Evolutionary conservation across 2,113 vertebrate species (phyloP), one percentile per base, ranked within the genome.

Genomic region (Daphoenositta chrysoptera): DNA sequence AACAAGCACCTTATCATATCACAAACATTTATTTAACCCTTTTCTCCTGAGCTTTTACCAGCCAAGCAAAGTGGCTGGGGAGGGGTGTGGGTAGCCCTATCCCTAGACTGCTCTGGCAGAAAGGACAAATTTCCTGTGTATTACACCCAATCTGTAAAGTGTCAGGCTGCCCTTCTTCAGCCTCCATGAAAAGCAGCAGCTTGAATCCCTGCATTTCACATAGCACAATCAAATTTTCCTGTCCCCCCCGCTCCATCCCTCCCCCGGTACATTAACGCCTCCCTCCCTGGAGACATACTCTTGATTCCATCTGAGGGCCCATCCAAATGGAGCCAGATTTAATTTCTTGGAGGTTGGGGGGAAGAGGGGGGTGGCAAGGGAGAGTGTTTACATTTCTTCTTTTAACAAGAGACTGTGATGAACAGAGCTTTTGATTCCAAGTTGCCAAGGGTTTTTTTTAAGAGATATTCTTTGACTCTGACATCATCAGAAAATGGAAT

Each of bases 11-110:
- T 99, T 99, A 99, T 99, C 99, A 98, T 98, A 99, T 98, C 99
- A 99, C 99, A 99, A 99, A 99, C 99, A 99, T 99, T 99, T 99
- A 99, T 99, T 99, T 99, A 99, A 99, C 99, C 99, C 98, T 98
- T 98, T 98, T 98, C 98, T 98, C 98, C 97, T 97, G 97, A 96
- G 97, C 98, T 98, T 98, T 97, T 98, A 98, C 98, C 97, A 98
- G 97, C 94, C 97, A 97, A 96, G 97, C 97, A 98, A 98, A 98
- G 98, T 98, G 97, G 98, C 97, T 97, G 94, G 95, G 70, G 57
- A 18, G 72, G 78, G 69, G 69, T 82, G 80, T 35, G 97, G 96
- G 93, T 96, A 97, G 97, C 94, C 96, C 85, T 97, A 97, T 97
- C 98, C 97, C 97, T 95, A 68, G 93, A 97, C 94, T 93, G 69